Conservation (phyloP, 2,797 vertebrate genomes). For the Triplophysa bombifrons region DNA sequence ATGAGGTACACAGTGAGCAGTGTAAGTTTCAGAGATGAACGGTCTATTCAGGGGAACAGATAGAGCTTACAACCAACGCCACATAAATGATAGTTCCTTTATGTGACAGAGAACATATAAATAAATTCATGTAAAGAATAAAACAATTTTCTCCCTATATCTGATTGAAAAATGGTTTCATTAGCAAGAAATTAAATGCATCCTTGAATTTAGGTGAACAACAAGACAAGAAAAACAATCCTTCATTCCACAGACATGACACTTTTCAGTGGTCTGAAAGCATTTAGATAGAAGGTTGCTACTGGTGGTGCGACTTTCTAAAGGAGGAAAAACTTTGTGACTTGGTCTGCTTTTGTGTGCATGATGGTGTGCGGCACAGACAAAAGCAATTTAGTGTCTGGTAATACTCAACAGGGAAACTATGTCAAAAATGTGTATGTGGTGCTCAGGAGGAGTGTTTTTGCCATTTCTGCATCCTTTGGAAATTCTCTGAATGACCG, state of each 20-base stretch:
- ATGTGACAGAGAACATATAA: no score
- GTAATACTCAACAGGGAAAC: constrained; percentile 74
- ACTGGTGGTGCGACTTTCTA: neutral
- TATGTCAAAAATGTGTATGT: constrained; percentile 73
- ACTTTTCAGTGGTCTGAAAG: neutral
- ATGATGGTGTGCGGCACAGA: constrained; percentile 46
- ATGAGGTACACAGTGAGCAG: no score
- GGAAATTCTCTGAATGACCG: constrained; percentile 12
- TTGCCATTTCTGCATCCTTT: constrained; percentile 63
- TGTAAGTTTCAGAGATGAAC: no score
- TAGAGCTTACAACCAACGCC: no score
- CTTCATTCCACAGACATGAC: neutral
- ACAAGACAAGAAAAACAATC: neutral
- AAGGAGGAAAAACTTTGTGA: neutral
- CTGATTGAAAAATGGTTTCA: neutral
- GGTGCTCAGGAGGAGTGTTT: constrained; percentile 65
- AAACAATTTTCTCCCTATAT: no score
- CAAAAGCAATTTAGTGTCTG: constrained; percentile 65
- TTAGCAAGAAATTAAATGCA: neutral
- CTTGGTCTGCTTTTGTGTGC: constrained; percentile 30
- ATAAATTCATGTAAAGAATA: no score
- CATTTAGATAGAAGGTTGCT: neutral
- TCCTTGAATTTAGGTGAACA: neutral
- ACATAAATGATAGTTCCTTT: no score
- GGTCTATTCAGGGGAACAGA: no score